A percentile compares a stretch with the other conserved stretches of the same genome.
phyloP scores from a whole-genome alignment of 2,888 invertebrate species.

The Aspidapion aeneum region DNA sequence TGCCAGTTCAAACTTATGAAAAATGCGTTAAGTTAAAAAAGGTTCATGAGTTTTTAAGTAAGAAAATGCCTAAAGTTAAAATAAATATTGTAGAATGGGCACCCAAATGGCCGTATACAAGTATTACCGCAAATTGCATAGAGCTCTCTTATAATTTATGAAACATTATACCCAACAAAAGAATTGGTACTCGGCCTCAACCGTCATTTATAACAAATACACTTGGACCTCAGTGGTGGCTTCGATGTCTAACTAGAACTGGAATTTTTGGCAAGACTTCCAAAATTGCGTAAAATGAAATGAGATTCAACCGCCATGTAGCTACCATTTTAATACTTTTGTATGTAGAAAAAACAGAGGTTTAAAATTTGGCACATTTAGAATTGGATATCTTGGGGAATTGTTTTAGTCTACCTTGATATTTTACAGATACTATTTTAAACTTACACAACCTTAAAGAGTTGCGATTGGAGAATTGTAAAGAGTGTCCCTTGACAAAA shows the following conservation, averaged over 20 bases:
- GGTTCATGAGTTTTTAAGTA: background rate
- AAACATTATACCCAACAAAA: too few species aligned
- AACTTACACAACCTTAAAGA: background rate
- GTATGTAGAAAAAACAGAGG: background rate
- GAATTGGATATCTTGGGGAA: background rate
- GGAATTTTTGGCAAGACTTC: constrained; percentile 10
- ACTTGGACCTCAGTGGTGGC: constrained; percentile 11
- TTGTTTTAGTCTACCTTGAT: background rate
- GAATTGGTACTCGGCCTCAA: too few species aligned
- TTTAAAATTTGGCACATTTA: background rate
- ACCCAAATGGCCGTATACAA: background rate
- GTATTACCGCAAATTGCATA: too few species aligned
- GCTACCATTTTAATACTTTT: background rate
- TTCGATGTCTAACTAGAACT: constrained; percentile 10
- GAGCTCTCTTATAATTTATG: too few species aligned
- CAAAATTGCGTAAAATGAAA: constrained; percentile 5
- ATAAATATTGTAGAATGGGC: background rate
- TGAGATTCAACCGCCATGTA: constrained; percentile 13
- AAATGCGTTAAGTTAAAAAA: background rate
- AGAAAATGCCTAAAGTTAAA: background rate
- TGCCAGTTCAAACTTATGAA: background rate
- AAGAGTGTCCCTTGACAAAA: background rate
- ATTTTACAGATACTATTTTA: background rate
- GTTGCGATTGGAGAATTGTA: background rate
- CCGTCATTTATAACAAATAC: too few species aligned